Evolutionary conservation across 2,888 invertebrate species (phyloP).

Genomic region (Dryobota labecula): DNA sequence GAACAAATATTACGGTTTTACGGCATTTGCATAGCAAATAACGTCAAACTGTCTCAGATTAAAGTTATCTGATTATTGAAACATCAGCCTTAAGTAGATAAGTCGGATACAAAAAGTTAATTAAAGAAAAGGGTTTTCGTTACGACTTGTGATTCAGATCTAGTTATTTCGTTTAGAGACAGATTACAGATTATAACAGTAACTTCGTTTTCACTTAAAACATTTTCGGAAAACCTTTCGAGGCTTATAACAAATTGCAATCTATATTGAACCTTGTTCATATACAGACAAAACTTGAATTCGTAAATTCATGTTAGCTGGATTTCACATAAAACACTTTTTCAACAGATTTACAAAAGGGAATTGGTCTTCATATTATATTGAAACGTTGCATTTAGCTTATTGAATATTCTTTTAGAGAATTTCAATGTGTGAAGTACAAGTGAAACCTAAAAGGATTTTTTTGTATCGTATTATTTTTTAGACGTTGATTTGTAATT

Average conservation of each 20-base stretch:
- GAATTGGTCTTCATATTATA: slow-evolving; percentile 2
- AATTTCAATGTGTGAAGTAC: not conserved
- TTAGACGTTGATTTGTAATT: not conserved
- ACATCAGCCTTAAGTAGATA: no score
- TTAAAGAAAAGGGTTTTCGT: no score
- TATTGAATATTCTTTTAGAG: slow-evolving; percentile 4
- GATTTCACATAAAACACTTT: slow-evolving; percentile 1
- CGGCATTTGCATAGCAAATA: no score
- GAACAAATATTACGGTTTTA: no score
- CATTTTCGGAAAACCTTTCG: slow-evolving; percentile 7
- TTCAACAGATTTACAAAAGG: not conserved
- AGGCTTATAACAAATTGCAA: not conserved
- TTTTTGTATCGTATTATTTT: not conserved
- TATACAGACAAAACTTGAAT: not conserved
- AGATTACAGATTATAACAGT: not conserved
- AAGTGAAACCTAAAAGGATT: not conserved
- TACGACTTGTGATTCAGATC: not conserved
- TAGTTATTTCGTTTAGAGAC: not conserved
- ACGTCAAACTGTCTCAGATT: no score
- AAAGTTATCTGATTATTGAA: no score
- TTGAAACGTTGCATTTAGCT: not conserved
- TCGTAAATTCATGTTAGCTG: not conserved
- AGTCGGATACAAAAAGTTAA: no score
- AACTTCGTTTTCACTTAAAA: slow-evolving; percentile 6
- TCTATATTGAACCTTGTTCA: slow-evolving; percentile 5